A percentile compares a stretch with the other conserved stretches of the same genome.
Evolutionary conservation across 2,888 invertebrate genomes (phyloP).

Genomic region (Meghimatium bilineatum): DNA sequence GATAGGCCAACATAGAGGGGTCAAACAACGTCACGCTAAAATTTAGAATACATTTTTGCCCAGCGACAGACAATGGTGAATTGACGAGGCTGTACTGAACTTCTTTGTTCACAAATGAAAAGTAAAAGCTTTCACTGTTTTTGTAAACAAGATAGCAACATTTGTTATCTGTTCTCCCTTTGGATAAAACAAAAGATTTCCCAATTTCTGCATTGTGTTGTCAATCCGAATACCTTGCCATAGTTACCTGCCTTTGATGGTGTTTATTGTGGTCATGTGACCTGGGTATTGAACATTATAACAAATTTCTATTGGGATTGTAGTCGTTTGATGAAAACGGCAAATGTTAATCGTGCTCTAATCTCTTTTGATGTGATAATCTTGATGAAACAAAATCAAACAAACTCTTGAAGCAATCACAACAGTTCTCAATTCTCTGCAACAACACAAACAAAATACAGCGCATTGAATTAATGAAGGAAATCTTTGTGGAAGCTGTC

Average conservation of each 20-base stretch:
- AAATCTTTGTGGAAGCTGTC: too few relatives aligned
- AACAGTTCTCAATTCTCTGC: background rate
- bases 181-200: background rate
- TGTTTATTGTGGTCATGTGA: background rate
- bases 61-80: background rate
- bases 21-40: conserved; percentile 17
- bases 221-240: background rate
- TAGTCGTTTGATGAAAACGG: conserved; percentile 16
- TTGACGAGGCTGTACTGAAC: background rate
- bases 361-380: conserved; percentile 14
- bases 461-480: background rate
- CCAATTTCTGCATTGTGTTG: background rate
- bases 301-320: background rate
- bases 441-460: background rate
- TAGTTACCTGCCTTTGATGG: background rate
- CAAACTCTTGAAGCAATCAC: background rate
- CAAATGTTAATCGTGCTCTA: conserved; percentile 23
- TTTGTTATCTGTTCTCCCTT: background rate
- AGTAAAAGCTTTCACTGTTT: background rate
- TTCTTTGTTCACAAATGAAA: background rate
- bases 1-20: background rate
- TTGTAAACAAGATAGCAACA: background rate
- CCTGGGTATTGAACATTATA: background rate
- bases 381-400: background rate
- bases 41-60: background rate